A percentile compares a stretch with the other conserved stretches of the same genome.
These are phyloP conservation scores for Coptotermes formosanus DNA, from an alignment of 1,140 invertebrate species.

Conservation along the genomic window DNA sequence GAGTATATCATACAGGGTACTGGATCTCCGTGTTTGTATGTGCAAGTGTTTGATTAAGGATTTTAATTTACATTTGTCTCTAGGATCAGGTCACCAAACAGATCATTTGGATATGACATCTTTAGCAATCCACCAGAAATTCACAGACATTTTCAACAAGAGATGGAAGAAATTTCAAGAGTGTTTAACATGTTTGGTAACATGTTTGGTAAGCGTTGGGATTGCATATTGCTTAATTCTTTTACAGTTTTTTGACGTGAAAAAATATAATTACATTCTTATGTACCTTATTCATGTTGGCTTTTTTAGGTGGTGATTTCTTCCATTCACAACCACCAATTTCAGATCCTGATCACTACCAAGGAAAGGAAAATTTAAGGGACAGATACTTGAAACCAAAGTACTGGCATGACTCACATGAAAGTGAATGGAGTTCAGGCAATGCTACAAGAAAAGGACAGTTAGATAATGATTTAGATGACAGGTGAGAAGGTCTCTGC, in stretches of 20 bases:
- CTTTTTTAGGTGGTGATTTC: too few species aligned
- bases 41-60: too few species aligned
- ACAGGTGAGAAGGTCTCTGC: conserved; percentile 1
- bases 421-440: not conserved
- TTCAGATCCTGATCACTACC: not conserved
- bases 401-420: not conserved
- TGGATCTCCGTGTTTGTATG: too few species aligned
- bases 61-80: too few species aligned
- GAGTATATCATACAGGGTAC: too few species aligned
- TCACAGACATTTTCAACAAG: conserved; percentile 30
- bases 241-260: too few species aligned
- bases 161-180: conserved; percentile 27
- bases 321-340: not conserved
- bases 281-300: too few species aligned
- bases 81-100: not conserved
- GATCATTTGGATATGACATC: conserved; percentile 22
- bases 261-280: too few species aligned
- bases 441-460: not conserved
- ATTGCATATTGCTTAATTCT: too few species aligned
- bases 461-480: conserved; percentile 21
- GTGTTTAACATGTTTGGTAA: conserved; percentile 17
- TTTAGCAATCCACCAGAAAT: conserved; percentile 31
- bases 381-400: not conserved
- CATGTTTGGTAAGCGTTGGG: conserved; percentile 11
- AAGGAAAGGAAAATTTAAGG: not conserved